phyloP scores from a whole-genome alignment of 2,113 vertebrate species.

The Lagopus muta region DNA sequence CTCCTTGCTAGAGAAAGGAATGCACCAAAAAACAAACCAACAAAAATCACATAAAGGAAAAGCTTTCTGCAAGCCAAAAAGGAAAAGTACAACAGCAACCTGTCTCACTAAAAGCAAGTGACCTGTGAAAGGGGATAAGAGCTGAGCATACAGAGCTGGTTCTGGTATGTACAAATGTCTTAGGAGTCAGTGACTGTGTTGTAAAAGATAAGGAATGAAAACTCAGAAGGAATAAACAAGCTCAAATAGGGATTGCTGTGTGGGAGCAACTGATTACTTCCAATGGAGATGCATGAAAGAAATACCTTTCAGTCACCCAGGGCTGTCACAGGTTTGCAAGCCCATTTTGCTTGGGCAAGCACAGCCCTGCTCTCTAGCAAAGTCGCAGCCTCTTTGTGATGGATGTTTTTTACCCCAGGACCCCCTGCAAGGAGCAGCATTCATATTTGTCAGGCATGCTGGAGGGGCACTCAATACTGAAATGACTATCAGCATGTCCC shows the following conservation, averaged over 20 bases:
- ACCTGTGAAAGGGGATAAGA: background rate
- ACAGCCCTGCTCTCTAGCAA: background rate
- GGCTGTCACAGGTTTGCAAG: background rate
- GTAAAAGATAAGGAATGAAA: background rate
- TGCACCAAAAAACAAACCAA: background rate
- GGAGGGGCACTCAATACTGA: rapidly evolving
- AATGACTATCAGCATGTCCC: background rate
- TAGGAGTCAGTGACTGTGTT: background rate
- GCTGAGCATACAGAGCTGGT: background rate
- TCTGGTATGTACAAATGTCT: background rate
- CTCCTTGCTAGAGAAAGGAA: background rate
- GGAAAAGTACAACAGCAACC: background rate
- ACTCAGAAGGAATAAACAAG: slow-evolving; percentile 35
- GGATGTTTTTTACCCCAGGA: background rate
- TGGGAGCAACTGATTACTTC: background rate
- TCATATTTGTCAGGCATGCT: background rate
- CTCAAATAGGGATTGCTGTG: background rate
- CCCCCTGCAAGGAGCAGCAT: background rate
- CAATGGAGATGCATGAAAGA: background rate
- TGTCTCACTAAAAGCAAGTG: background rate
- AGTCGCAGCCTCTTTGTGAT: background rate
- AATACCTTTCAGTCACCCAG: background rate
- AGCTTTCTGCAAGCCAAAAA: background rate
- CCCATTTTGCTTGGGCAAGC: rapidly evolving
- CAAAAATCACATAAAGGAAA: background rate